Evolutionary conservation across 2,797 vertebrate genomes (phyloP).

Genomic region (Myoxocephalus aenaeus): DNA sequence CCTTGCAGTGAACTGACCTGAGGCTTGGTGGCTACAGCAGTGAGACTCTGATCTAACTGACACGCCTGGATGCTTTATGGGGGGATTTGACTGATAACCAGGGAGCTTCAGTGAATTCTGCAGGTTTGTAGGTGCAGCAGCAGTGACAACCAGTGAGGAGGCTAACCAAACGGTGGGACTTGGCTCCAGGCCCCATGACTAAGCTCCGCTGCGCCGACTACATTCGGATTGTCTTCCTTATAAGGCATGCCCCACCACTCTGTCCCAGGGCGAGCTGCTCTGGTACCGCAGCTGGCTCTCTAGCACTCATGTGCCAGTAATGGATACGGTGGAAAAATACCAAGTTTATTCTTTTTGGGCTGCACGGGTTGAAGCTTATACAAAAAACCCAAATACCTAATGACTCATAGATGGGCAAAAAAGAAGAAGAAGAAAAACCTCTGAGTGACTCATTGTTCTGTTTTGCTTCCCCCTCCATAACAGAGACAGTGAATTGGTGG

Average conservation of each 20-base stretch:
- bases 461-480: constrained; percentile 43
- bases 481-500: constrained; percentile 10
- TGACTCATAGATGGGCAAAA: constrained; percentile 58
- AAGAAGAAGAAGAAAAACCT: constrained; percentile 17
- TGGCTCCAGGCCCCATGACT: constrained; percentile 77
- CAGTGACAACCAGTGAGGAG: constrained; percentile 53
- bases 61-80: constrained; percentile 17
- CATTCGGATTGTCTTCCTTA: constrained; percentile 80
- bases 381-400: constrained; percentile 55
- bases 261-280: constrained; percentile 59
- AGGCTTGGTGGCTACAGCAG: constrained; percentile 29
- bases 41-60: constrained; percentile 14
- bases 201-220: constrained; percentile 67
- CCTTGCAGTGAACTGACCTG: constrained; percentile 39
- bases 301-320: constrained; percentile 51
- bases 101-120: constrained; percentile 34
- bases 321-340: constrained; percentile 62
- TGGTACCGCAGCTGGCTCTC: constrained; percentile 65
- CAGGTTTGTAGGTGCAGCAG: constrained; percentile 55
- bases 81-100: constrained; percentile 23
- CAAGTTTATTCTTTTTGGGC: constrained; percentile 31
- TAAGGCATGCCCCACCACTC: constrained; percentile 74
- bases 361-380: constrained; percentile 39
- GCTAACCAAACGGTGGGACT: constrained; percentile 57
- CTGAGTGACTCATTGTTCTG: constrained; percentile 59